Conservation (phyloP, 92 coral and sea anemone genomes). For the Pocillopora meandrina region DNA sequence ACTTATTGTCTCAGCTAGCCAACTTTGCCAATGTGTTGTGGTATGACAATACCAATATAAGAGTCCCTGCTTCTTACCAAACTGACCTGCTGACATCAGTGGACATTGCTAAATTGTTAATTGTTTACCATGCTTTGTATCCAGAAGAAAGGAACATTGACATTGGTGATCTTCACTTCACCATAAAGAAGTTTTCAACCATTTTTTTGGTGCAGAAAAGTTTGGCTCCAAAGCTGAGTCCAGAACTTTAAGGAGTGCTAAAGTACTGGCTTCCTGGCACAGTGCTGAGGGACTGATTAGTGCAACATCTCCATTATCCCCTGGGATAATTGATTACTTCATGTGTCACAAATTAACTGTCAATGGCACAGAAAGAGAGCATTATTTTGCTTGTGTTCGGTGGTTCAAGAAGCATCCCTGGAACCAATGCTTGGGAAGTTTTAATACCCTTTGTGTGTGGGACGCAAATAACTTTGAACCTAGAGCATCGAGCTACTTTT, state of each 20-base stretch:
- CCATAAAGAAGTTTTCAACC: constrained; percentile 14
- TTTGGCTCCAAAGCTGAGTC: constrained; percentile 22
- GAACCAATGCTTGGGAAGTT: constrained; percentile 4
- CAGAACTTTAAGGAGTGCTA: constrained; percentile 4
- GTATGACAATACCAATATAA: constrained; percentile 15
- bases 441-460: constrained; percentile 14
- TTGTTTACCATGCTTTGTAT: constrained; percentile 23
- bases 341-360: constrained; percentile 18
- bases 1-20: constrained; percentile 3
- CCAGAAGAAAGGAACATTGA: constrained; percentile 2
- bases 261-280: constrained; percentile 21
- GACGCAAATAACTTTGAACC: constrained; percentile 15
- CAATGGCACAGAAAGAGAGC: constrained; percentile 13
- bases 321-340: constrained; percentile 7
- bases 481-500: background rate
- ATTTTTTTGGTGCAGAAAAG: constrained; percentile 28
- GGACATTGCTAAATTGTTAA: constrained; percentile 13
- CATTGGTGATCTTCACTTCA: constrained; percentile 4
- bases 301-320: constrained; percentile 17
- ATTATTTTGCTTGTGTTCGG: constrained; percentile 20
- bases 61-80: constrained; percentile 14
- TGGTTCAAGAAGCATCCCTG: constrained; percentile 21
- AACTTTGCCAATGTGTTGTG: constrained; percentile 10
- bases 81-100: constrained; percentile 15
- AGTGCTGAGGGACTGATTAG: background rate